Percentiles rank a stretch among this genome's conserved stretches.
phyloP scores from a whole-genome alignment of 1,140 invertebrate genomes.

The Drosophila repletoides region DNA sequence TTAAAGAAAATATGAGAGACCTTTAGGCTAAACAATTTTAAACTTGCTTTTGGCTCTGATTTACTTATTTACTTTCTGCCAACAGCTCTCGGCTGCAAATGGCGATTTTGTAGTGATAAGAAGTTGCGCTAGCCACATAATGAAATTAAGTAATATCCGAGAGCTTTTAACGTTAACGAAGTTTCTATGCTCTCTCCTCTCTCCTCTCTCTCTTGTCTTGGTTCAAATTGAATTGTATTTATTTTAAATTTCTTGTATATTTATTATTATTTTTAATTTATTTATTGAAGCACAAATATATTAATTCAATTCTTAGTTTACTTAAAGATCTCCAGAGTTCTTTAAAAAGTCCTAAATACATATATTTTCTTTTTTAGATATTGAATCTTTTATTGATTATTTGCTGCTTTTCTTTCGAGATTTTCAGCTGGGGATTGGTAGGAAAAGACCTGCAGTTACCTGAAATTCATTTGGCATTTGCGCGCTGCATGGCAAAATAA shows the following conservation, averaged over 20 bases:
- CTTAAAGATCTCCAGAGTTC: too few relatives aligned
- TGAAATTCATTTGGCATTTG: not conserved
- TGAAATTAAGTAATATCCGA: constrained; percentile 39
- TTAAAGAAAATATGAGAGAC: constrained; percentile 75
- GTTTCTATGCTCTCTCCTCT: too few relatives aligned
- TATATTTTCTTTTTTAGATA: too few relatives aligned
- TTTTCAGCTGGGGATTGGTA: too few relatives aligned
- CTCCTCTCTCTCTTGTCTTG: not conserved
- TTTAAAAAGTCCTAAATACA: too few relatives aligned
- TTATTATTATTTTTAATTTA: not conserved
- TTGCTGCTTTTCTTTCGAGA: too few relatives aligned
- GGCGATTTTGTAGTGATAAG: constrained; percentile 19
- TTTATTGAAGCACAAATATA: constrained; percentile 4
- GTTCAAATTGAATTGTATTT: constrained; percentile 7
- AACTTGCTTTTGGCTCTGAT: constrained; percentile 28
- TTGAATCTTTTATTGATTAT: too few relatives aligned
- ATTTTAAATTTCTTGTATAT: not conserved
- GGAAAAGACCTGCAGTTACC: too few relatives aligned
- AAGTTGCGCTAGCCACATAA: constrained; percentile 14
- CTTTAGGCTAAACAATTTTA: too few relatives aligned
- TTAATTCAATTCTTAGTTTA: too few relatives aligned
- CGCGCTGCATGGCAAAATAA: not conserved
- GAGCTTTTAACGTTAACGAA: constrained; percentile 1
- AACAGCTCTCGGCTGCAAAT: too few relatives aligned
- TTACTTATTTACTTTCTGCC: too few relatives aligned